These are phyloP conservation scores for Diorhabda carinulata DNA, from an alignment of 1,140 invertebrate genomes.

Conservation along the genomic window DNA sequence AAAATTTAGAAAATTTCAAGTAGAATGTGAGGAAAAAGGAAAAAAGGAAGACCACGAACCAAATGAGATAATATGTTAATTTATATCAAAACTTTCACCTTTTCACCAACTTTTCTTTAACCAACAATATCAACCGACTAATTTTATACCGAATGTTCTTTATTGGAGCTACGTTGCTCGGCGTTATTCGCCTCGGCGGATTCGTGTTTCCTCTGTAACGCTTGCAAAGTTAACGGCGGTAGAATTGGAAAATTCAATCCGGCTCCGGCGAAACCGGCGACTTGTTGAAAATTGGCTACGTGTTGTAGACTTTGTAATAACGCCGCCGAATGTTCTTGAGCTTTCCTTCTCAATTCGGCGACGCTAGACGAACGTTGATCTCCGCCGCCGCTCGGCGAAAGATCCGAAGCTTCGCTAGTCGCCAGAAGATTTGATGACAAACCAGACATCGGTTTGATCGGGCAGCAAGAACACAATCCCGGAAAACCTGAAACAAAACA, in stretches of 20 bases:
- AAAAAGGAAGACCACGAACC: no score
- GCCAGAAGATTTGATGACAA: slow-evolving; percentile 33
- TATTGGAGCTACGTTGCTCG: slow-evolving; percentile 4
- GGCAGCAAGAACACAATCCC: slow-evolving; percentile 73
- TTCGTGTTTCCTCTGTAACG: slow-evolving; percentile 44
- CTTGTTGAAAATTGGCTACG: slow-evolving; percentile 51
- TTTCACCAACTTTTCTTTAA: no score
- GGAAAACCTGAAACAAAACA: slow-evolving; percentile 55
- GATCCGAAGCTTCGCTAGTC: slow-evolving; percentile 35
- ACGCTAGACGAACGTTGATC: slow-evolving; percentile 74
- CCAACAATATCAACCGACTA: background rate
- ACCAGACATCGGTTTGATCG: slow-evolving; percentile 57
- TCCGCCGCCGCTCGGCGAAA: slow-evolving; percentile 41
- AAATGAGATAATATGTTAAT: no score
- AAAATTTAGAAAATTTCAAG: no score
- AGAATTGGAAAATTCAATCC: slow-evolving; percentile 53
- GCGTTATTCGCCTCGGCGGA: slow-evolving; percentile 17
- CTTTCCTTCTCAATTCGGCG: slow-evolving; percentile 81
- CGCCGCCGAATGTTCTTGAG: slow-evolving; percentile 86
- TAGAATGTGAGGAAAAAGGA: no score
- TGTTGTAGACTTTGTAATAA: slow-evolving; percentile 68
- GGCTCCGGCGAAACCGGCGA: slow-evolving; percentile 54
- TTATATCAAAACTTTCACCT: no score
- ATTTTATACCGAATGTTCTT: slow-evolving; percentile 2
- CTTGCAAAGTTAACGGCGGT: slow-evolving; percentile 51